phyloP scores from a whole-genome alignment of 2,113 vertebrate genomes.

The Hyla sarda region DNA sequence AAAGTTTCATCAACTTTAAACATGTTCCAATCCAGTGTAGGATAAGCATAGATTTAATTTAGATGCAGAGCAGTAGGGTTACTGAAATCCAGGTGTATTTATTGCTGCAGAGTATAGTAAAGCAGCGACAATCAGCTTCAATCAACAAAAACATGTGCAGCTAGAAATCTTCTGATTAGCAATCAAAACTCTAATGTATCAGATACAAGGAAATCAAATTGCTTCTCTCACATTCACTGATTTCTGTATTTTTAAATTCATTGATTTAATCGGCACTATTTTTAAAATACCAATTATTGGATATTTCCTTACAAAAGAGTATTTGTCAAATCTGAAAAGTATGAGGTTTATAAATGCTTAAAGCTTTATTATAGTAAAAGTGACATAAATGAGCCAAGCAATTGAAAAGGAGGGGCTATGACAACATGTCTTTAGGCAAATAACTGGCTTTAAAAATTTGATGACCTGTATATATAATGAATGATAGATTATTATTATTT shows the following conservation, averaged over 20 bases:
- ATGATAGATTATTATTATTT: too few species aligned
- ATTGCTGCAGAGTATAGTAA: slow-evolving; percentile 39
- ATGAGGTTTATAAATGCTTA: neutral
- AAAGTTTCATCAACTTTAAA: neutral
- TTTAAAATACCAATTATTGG: slow-evolving; percentile 17
- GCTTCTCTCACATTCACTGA: slow-evolving; percentile 43
- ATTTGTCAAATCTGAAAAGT: neutral
- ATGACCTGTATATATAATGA: neutral
- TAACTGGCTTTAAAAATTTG: neutral
- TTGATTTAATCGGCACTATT: slow-evolving; percentile 34
- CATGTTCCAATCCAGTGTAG: neutral
- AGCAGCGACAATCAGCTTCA: slow-evolving; percentile 57
- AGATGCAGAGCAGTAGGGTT: slow-evolving; percentile 25
- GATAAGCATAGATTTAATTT: slow-evolving; percentile 12
- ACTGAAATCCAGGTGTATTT: slow-evolving; percentile 51
- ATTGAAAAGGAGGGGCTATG: neutral
- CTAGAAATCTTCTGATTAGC: slow-evolving; percentile 55
- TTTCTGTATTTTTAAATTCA: slow-evolving; percentile 51
- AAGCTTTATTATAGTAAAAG: neutral
- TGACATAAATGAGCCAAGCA: neutral
- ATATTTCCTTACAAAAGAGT: neutral
- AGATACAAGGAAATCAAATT: slow-evolving; percentile 42
- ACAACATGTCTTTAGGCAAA: neutral
- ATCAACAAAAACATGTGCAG: slow-evolving; percentile 59
- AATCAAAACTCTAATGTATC: slow-evolving; percentile 59